Evolutionary conservation across 2,888 invertebrate genomes (phyloP), one percentile per base, ranked within the genome.

Genomic region (Dromius quadrimaculatus): DNA sequence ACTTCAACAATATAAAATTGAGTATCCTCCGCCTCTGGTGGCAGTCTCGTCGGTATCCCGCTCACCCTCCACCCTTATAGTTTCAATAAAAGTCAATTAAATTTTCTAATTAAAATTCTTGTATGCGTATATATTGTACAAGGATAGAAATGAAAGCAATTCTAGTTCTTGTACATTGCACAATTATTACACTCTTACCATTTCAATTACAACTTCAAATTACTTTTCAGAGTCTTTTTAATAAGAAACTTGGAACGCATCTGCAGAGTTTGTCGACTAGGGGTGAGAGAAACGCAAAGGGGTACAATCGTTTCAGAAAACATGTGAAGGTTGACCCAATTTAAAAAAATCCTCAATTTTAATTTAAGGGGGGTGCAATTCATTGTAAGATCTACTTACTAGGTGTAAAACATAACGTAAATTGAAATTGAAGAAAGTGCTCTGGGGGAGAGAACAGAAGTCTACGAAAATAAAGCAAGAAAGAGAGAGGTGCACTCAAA

Each of bases 131-230:
- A 71, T 71, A 70, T 70, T 71, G 70, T 71, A 75, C 75, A 77
- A 78, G 77, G 77, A 76, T 76, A 77, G 79, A 78, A 79, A 79
- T 79, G 77, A 78, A 79, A 79, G 78, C 79, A 78, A 78, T 78
- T 77, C 76, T 76, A 65, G 71, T 61, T 41, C 57, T 57, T 34
- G 76, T 75, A 76, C 75, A 75, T 75, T 74, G 78, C 78, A 78
- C 81, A 81, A 82, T 82, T 82, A 82, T 82, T 81, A 81, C 79
- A 81, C 81, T 81, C 80, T 80, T 81, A 79, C 81, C 80, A 81
- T 83, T 82, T 83, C 82, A 82, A 83, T 83, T 83, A 83, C 82
- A 82, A 82, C 81, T 83, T 82, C 79, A 79, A 81, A 83, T 83
- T 83, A 82, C 82, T 83, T 83, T 83, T 81, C 80, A 79, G 81